Evolutionary conservation across 2,888 invertebrate species (phyloP).

Genomic region (Chorisops tibialis): DNA sequence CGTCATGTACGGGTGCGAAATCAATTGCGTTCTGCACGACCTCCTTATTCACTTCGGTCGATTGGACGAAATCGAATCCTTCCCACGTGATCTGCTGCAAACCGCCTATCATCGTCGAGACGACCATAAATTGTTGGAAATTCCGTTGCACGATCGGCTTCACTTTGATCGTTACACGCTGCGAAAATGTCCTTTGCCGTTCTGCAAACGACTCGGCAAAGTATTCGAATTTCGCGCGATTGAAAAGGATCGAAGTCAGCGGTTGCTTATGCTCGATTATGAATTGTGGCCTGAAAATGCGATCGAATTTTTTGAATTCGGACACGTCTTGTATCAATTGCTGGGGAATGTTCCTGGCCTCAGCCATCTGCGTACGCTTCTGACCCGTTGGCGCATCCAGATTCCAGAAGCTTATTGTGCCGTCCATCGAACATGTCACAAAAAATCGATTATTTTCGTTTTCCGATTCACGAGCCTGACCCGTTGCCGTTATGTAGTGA

Average conservation of each 20-base stretch:
- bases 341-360: conserved; percentile 54
- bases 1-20: conserved; percentile 64
- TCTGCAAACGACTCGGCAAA: not conserved
- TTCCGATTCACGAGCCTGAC: conserved; percentile 53
- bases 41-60: conserved; percentile 59
- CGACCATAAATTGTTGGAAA: conserved; percentile 42
- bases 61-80: conserved; percentile 61
- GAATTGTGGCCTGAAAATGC: conserved; percentile 62
- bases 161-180: conserved; percentile 37
- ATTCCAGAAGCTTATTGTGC: conserved; percentile 69
- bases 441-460: conserved; percentile 59
- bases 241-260: conserved; percentile 47
- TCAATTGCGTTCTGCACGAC: conserved; percentile 46
- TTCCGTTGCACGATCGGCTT: conserved; percentile 16
- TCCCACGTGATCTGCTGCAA: conserved; percentile 57
- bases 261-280: conserved; percentile 54
- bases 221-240: conserved; percentile 40
- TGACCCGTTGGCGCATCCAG: conserved; percentile 50
- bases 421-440: conserved; percentile 64
- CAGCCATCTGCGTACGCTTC: conserved; percentile 36
- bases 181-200: not conserved
- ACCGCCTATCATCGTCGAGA: conserved; percentile 47
- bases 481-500: conserved; percentile 59
- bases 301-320: conserved; percentile 58
- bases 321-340: conserved; percentile 61